Conservation (phyloP, 2,888 invertebrate species). For the Ecliptopera silaceata region DNA sequence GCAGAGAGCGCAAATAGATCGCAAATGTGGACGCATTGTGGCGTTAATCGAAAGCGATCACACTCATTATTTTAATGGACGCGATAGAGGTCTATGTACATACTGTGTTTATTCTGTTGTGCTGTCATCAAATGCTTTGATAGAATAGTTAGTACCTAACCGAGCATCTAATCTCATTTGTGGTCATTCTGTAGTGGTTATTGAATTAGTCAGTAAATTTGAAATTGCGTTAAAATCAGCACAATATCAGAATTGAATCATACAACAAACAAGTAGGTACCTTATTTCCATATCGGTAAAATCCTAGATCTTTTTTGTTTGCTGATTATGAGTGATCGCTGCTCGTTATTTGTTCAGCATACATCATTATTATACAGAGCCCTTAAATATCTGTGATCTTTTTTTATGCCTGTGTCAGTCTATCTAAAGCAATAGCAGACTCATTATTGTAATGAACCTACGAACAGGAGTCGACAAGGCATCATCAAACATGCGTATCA, state of each 20-base stretch:
- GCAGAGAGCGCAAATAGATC: constrained; percentile 8
- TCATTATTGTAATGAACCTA: constrained; percentile 55
- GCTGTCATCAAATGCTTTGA: constrained; percentile 9
- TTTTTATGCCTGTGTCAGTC: neutral
- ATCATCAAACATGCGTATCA: constrained; percentile 40
- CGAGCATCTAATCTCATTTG: neutral
- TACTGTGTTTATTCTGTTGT: constrained; percentile 1
- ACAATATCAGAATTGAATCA: no score
- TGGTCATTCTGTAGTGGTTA: neutral
- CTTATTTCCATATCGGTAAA: no score
- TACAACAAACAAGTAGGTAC: no score
- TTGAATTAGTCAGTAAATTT: no score
- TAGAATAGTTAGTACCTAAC: neutral
- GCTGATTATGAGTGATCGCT: no score
- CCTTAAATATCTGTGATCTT: no score
- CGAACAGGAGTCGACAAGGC: constrained; percentile 16
- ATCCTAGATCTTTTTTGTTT: no score
- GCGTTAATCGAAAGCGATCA: constrained; percentile 16
- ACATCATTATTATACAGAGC: no score
- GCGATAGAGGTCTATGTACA: neutral
- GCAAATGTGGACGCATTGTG: constrained; percentile 17
- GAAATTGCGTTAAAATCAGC: neutral
- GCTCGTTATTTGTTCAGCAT: no score
- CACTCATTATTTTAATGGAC: constrained; percentile 21
- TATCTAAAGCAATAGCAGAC: constrained; percentile 22